A percentile compares a stretch with the other conserved stretches of the same genome.
Conservation (phyloP, 35 echinoderm and acorn worm species). For the Antedon bifida region DNA sequence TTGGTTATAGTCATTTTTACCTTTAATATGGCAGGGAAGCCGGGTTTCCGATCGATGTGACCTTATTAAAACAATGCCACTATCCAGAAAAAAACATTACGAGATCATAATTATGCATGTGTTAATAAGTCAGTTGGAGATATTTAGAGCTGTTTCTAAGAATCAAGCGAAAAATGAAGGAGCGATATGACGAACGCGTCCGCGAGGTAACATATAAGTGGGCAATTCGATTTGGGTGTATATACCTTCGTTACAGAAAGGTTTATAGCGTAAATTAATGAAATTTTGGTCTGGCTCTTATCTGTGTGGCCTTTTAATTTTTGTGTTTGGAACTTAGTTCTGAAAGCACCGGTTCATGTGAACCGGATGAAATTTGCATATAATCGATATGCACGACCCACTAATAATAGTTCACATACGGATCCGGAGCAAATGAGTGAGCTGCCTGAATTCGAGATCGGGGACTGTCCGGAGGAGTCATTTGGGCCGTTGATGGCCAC, state of each 20-base stretch:
- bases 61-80: no score
- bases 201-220: constrained; percentile 5
- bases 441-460: neutral
- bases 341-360: no score
- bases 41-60: no score
- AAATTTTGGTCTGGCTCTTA: no score
- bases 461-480: neutral
- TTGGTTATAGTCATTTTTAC: constrained; percentile 9
- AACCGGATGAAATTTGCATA: no score
- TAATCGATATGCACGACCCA: constrained; percentile 8
- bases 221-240: constrained; percentile 8
- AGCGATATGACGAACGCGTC: neutral
- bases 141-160: neutral
- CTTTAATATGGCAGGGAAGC: neutral
- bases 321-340: no score
- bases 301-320: no score
- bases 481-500: neutral
- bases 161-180: constrained; percentile 1
- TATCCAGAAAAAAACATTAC: neutral
- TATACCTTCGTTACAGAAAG: constrained; percentile 13
- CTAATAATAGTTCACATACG: neutral
- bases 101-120: constrained; percentile 4
- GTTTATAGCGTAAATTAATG: constrained; percentile 18
- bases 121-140: constrained; percentile 5
- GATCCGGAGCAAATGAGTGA: neutral